phyloP scores from a whole-genome alignment of 2,113 vertebrate species.

The Loxodonta africana region DNA sequence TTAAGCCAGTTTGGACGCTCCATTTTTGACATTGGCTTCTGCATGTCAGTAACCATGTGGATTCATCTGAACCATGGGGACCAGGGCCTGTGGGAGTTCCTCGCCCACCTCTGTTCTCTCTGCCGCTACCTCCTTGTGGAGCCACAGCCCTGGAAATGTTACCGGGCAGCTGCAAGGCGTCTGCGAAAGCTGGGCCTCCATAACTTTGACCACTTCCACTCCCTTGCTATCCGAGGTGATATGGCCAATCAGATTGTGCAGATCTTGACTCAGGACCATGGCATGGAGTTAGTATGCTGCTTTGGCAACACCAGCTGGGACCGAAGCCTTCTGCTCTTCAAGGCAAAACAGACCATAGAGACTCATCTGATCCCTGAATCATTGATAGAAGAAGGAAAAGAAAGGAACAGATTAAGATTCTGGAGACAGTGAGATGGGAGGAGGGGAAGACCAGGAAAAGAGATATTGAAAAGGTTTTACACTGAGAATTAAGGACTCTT shows the following conservation, averaged over 20 bases:
- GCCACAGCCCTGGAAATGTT: constrained; percentile 97
- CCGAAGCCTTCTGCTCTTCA: constrained; percentile 94
- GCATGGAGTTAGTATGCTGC: constrained; percentile 92
- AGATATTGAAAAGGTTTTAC: not conserved
- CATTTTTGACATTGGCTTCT: constrained; percentile 92
- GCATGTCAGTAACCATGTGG: constrained; percentile 98
- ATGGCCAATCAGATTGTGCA: constrained; percentile 87
- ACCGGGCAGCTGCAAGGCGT: constrained; percentile 94
- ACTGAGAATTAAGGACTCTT: not conserved
- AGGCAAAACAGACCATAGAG: constrained; percentile 64
- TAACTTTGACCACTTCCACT: constrained; percentile 94
- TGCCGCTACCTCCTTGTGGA: constrained; percentile 93
- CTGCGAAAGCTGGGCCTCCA: constrained; percentile 93
- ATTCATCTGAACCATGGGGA: constrained; percentile 97
- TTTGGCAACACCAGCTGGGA: constrained; percentile 96
- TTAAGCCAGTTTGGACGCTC: constrained; percentile 87
- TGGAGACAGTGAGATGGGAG: constrained; percentile 24
- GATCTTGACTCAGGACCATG: constrained; percentile 91
- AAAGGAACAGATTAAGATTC: constrained; percentile 57
- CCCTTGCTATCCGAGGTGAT: constrained; percentile 91
- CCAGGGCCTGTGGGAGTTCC: constrained; percentile 89
- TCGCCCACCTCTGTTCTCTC: constrained; percentile 90
- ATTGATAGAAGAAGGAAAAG: constrained; percentile 48
- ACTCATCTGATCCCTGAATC: constrained; percentile 42
- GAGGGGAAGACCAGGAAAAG: not conserved